Percentiles rank a stretch among this genome's conserved stretches.
phyloP scores from a whole-genome alignment of 2,113 vertebrate genomes.

The Theristicus caerulescens region DNA sequence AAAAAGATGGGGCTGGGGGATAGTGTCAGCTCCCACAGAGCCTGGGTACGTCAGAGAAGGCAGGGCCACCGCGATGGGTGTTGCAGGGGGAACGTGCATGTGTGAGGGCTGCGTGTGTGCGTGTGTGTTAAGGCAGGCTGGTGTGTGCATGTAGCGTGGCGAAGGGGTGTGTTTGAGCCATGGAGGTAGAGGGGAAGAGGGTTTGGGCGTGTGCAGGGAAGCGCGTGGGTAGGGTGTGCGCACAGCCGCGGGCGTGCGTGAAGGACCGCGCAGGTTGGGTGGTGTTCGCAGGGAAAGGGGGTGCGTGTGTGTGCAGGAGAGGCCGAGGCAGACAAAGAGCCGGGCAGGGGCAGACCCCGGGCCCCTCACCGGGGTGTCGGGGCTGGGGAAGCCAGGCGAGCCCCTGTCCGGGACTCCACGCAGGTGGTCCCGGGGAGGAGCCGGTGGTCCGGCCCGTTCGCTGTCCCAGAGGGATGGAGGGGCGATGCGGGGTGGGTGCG shows the following conservation, averaged over 20 bases:
- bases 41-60: not conserved
- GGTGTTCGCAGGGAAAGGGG: accelerated
- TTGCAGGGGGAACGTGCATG: not conserved
- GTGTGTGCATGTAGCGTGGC: not conserved
- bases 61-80: not conserved
- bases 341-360: not conserved
- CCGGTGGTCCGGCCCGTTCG: accelerated
- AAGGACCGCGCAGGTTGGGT: not conserved
- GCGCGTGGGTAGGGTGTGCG: accelerated
- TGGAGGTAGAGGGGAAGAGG: not conserved
- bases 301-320: not conserved
- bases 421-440: not conserved
- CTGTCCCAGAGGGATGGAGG: no score
- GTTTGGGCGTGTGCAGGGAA: not conserved
- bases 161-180: not conserved
- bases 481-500: accelerated
- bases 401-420: not conserved
- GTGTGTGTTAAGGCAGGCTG: not conserved
- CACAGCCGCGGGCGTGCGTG: accelerated
- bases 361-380: not conserved
- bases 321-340: not conserved
- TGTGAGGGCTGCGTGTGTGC: not conserved
- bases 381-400: not conserved
- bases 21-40: not conserved
- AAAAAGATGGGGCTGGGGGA: not conserved